phyloP scores from a whole-genome alignment of 2,797 vertebrate genomes.

The Pyrrhura leucotis region DNA sequence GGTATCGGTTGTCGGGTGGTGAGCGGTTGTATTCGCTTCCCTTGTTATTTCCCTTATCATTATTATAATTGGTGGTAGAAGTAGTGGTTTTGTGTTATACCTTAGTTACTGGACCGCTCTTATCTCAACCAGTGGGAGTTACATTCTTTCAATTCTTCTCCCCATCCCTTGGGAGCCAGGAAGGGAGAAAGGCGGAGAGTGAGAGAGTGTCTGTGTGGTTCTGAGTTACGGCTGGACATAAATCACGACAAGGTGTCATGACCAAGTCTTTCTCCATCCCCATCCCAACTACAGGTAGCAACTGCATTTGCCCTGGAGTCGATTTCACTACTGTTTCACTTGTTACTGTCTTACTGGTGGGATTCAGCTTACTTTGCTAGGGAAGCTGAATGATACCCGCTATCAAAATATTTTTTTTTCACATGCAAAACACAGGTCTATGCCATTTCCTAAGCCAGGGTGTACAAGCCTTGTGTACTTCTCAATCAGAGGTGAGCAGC shows the following conservation, averaged over 20 bases:
- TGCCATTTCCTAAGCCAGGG: not conserved
- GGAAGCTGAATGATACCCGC: not conserved
- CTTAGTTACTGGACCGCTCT: no score
- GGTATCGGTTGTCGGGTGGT: no score
- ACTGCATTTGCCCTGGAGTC: not conserved
- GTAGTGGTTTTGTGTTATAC: no score
- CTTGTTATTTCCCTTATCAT: no score
- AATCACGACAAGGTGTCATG: accelerated
- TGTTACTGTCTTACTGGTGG: not conserved
- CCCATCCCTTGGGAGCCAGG: no score
- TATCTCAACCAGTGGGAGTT: no score
- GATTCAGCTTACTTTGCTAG: not conserved
- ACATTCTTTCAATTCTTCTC: no score
- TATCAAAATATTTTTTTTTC: not conserved
- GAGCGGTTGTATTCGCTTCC: no score
- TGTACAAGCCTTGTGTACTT: not conserved
- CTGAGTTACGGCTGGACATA: no score
- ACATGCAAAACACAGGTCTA: accelerated
- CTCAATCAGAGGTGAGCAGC: not conserved
- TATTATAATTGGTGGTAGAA: no score
- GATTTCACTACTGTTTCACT: not conserved
- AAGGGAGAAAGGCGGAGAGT: no score
- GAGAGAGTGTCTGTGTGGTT: no score
- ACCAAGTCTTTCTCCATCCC: not conserved
- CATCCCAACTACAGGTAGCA: not conserved